Conservation (phyloP, 2,797 vertebrate species). For the Heteromormyrus szaboi region DNA sequence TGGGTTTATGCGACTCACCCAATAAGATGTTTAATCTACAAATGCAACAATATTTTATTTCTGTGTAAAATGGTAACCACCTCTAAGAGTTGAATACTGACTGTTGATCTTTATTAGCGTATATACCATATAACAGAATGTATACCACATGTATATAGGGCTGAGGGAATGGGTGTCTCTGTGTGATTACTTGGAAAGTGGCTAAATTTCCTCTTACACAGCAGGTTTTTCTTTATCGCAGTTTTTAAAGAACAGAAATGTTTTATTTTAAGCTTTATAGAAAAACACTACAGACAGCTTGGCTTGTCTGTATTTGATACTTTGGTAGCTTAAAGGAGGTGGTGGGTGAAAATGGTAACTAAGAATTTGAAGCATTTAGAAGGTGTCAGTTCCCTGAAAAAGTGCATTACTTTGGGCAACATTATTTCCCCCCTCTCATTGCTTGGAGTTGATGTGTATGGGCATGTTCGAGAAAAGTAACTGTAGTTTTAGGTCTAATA, state of each 20-base stretch:
- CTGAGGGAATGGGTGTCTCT: not conserved
- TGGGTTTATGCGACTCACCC: not conserved
- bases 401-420: not conserved
- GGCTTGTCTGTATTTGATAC: not conserved
- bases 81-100: not conserved
- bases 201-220: not conserved
- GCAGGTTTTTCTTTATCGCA: not conserved
- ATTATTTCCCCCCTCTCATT: not conserved
- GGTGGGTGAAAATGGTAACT: not conserved
- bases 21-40: not conserved
- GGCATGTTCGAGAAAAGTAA: not conserved
- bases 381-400: not conserved
- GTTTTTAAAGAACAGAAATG: not conserved
- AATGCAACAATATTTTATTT: not conserved
- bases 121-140: not conserved
- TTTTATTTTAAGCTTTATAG: not conserved
- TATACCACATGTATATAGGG: not conserved
- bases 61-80: not conserved
- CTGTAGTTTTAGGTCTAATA: not conserved
- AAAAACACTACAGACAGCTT: not conserved
- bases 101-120: not conserved
- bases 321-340: not conserved
- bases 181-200: not conserved
- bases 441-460: not conserved
- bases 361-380: not conserved